A percentile compares a stretch with the other conserved stretches of the same genome.
Evolutionary conservation across 2,888 invertebrate genomes (phyloP).

Genomic region (Drosophila diplacantha): DNA sequence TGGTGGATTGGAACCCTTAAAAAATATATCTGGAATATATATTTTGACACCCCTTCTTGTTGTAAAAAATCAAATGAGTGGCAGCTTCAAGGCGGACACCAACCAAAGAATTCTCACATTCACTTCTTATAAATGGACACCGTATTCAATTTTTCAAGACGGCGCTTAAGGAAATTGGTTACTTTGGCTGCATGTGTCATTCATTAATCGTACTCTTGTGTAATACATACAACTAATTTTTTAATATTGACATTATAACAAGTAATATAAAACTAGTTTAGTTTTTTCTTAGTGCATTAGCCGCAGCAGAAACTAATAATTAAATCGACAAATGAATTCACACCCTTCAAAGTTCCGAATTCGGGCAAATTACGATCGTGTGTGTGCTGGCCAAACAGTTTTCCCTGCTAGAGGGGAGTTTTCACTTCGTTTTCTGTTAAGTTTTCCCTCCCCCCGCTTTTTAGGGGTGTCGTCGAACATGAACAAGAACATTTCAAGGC

Average conservation of each 20-base stretch:
- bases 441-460: neutral
- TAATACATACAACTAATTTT: neutral
- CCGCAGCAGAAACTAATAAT: constrained; percentile 55
- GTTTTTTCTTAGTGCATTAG: constrained; percentile 12
- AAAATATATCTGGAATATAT: neutral
- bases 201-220: neutral
- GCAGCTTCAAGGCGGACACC: neutral
- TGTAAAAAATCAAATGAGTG: neutral
- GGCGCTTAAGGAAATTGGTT: neutral
- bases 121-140: neutral
- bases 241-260: neutral
- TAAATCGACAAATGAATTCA: constrained; percentile 68
- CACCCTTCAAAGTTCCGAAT: constrained; percentile 45
- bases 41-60: too few relatives aligned
- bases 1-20: too few relatives aligned
- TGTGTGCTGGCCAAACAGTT: constrained; percentile 38
- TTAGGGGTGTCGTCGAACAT: constrained; percentile 16
- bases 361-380: constrained; percentile 30
- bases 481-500: constrained; percentile 24
- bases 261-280: too few relatives aligned
- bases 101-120: neutral
- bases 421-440: neutral
- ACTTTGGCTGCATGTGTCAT: neutral
- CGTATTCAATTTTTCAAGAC: neutral
- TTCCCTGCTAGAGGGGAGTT: constrained; percentile 8